phyloP scores from a whole-genome alignment of 2,888 invertebrate genomes.

The Latrodectus elegans region DNA sequence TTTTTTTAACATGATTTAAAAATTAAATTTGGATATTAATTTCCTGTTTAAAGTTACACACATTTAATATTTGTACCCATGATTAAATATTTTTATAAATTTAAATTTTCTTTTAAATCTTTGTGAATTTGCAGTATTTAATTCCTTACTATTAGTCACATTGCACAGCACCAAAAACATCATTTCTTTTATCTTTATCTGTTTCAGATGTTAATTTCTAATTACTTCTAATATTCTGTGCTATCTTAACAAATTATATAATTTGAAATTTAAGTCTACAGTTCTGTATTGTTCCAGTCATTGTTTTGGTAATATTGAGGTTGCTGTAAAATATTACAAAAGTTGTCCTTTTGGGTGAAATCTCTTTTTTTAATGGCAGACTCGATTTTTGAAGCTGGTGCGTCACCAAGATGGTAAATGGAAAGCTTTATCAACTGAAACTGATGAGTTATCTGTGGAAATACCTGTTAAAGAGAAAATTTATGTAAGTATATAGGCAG shows the following conservation, averaged over 20 bases:
- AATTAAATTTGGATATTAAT: too few species aligned
- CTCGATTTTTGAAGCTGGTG: slow-evolving; percentile 67
- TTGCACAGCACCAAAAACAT: slow-evolving; percentile 67
- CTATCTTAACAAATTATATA: not conserved
- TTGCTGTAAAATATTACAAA: slow-evolving; percentile 12
- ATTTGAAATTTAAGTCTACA: not conserved
- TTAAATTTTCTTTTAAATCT: not conserved
- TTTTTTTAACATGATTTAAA: too few species aligned
- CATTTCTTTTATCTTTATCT: slow-evolving; percentile 15
- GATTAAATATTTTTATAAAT: too few species aligned
- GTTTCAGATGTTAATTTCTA: not conserved
- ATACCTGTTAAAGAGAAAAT: slow-evolving; percentile 45
- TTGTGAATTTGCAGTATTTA: not conserved
- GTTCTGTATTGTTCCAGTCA: not conserved
- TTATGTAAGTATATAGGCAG: slow-evolving; percentile 59
- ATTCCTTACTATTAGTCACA: slow-evolving; percentile 17
- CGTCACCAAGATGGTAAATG: slow-evolving; percentile 64
- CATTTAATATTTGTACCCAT: too few species aligned
- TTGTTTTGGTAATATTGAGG: slow-evolving; percentile 1
- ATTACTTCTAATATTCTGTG: not conserved
- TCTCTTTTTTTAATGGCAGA: slow-evolving; percentile 67
- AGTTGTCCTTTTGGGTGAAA: slow-evolving; percentile 59
- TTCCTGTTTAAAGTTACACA: too few species aligned
- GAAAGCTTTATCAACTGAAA: slow-evolving; percentile 60
- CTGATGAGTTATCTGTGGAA: slow-evolving; percentile 52